Evolutionary conservation across 2,888 invertebrate genomes (phyloP).

Genomic region (Argyresthia goedartella): DNA sequence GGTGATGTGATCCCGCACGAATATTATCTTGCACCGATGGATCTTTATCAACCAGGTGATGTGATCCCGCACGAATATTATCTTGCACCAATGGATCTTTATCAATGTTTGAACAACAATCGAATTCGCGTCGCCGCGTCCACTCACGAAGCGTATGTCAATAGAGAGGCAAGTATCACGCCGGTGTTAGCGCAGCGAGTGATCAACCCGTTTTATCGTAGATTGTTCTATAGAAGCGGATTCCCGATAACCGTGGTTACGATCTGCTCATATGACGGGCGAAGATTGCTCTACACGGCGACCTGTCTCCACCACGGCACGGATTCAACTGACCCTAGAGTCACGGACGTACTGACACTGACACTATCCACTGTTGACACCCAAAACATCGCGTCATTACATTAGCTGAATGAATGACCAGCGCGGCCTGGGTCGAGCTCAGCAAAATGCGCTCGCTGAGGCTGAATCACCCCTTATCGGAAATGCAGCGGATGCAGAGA

Average conservation of each 20-base stretch:
- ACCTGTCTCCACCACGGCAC: slow-evolving; percentile 34
- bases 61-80: slow-evolving; percentile 17
- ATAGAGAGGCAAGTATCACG: slow-evolving; percentile 17
- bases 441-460: slow-evolving; percentile 4
- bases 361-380: not conserved
- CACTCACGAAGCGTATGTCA: not conserved
- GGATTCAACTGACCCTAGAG: slow-evolving; percentile 30
- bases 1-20: slow-evolving; percentile 34
- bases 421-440: not conserved
- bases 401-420: not conserved
- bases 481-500: slow-evolving; percentile 54
- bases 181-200: too few relatives aligned
- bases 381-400: not conserved
- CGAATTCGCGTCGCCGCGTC: not conserved
- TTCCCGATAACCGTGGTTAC: not conserved
- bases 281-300: slow-evolving; percentile 16
- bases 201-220: not conserved
- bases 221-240: too few relatives aligned
- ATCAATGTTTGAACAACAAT: slow-evolving; percentile 8
- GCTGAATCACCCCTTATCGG: slow-evolving; percentile 60
- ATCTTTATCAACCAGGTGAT: slow-evolving; percentile 35
- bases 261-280: not conserved
- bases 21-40: slow-evolving; percentile 11
- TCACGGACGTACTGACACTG: too few relatives aligned
- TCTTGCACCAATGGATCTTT: slow-evolving; percentile 10